A percentile compares a stretch with the other conserved stretches of the same genome.
Conservation (phyloP, 35 echinoderm and acorn worm genomes). For the Ophioderma brevispina region DNA sequence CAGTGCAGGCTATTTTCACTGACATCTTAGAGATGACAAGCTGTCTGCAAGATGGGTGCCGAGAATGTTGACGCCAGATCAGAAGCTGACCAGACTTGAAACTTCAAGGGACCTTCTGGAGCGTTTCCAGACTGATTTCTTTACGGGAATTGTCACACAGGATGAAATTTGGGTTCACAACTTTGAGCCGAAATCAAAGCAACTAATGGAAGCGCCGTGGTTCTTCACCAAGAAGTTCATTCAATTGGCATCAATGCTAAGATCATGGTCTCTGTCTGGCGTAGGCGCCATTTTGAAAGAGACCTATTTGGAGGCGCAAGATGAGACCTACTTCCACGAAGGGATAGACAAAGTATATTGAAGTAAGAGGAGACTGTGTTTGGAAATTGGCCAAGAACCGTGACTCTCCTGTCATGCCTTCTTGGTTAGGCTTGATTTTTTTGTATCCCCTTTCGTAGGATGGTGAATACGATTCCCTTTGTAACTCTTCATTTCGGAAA, state of each 20-base stretch:
- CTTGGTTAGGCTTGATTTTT: too few species aligned
- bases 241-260: neutral
- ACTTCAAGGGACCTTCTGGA: neutral
- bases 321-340: too few species aligned
- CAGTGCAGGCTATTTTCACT: neutral
- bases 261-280: constrained; percentile 3
- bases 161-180: neutral
- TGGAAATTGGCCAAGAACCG: too few species aligned
- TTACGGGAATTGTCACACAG: neutral
- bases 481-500: too few species aligned
- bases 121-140: neutral
- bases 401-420: too few species aligned
- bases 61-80: constrained; percentile 14
- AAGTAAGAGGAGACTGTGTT: too few species aligned
- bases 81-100: neutral
- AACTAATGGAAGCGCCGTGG: neutral
- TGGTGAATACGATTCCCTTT: too few species aligned
- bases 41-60: constrained; percentile 19
- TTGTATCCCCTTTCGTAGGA: too few species aligned
- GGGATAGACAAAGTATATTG: too few species aligned
- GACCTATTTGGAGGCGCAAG: too few species aligned
- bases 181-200: constrained; percentile 5
- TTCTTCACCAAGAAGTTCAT: neutral
- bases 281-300: neutral
- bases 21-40: constrained; percentile 11